These are phyloP conservation scores for Dendrolimus houi DNA, from an alignment of 2,888 invertebrate species.

Conservation along the genomic window DNA sequence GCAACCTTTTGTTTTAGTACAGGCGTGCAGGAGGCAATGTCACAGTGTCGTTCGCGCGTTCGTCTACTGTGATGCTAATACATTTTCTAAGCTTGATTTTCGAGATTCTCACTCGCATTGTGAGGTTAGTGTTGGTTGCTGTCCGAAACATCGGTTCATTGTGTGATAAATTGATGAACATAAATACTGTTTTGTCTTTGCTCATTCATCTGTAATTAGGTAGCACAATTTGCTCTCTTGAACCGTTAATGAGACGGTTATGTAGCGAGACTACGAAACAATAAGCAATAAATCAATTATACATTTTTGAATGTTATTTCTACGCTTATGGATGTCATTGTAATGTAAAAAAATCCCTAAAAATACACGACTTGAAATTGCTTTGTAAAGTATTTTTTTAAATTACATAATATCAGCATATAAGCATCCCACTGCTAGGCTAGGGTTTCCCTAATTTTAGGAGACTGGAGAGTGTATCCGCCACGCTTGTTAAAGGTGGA, in stretches of 20 bases:
- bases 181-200: conserved; percentile 71
- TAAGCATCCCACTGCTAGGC: too few species aligned
- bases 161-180: conserved; percentile 71
- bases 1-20: conserved; percentile 46
- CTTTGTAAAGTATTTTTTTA: too few species aligned
- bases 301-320: conserved; percentile 41
- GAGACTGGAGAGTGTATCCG: too few species aligned
- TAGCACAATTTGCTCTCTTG: conserved; percentile 73
- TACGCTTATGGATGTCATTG: conserved; percentile 24
- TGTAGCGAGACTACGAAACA: conserved; percentile 42
- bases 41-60: conserved; percentile 43
- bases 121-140: conserved; percentile 36
- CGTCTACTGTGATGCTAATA: conserved; percentile 51
- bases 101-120: conserved; percentile 47
- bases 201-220: conserved; percentile 69
- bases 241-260: conserved; percentile 63
- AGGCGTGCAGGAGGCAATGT: conserved; percentile 46
- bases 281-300: conserved; percentile 64
- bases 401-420: too few species aligned
- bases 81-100: conserved; percentile 60
- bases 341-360: too few species aligned
- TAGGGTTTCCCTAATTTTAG: too few species aligned
- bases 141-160: conserved; percentile 65
- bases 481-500: too few species aligned
- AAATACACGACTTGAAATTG: too few species aligned